phyloP scores from a whole-genome alignment of 2,797 vertebrate genomes.

The Enoplosus armatus region DNA sequence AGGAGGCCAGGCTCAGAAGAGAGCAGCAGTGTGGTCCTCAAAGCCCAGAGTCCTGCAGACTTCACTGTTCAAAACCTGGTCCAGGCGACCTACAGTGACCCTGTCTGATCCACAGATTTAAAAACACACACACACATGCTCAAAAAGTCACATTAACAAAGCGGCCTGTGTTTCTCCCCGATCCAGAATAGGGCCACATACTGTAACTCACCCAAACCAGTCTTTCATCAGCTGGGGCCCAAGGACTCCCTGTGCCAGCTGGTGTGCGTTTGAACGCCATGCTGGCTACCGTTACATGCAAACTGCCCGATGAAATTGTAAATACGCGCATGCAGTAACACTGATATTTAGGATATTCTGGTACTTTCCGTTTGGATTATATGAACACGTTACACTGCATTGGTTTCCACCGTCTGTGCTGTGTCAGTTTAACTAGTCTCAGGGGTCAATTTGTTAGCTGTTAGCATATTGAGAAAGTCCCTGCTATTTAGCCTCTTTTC shows the following conservation, averaged over 20 bases:
- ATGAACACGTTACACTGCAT: neutral
- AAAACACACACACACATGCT: neutral
- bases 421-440: neutral
- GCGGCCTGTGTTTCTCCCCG: slow-evolving; percentile 26
- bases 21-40: neutral
- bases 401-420: neutral
- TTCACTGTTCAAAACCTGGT: neutral
- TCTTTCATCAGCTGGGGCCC: slow-evolving; percentile 26
- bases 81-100: neutral
- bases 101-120: neutral
- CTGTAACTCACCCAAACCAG: slow-evolving; percentile 28
- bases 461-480: neutral
- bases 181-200: neutral
- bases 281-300: neutral
- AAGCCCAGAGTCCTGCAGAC: neutral
- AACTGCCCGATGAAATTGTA: no score
- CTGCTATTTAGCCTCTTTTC: neutral
- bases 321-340: neutral
- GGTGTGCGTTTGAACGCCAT: neutral
- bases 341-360: neutral
- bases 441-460: neutral
- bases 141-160: slow-evolving; percentile 28
- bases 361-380: neutral
- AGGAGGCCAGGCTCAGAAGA: neutral
- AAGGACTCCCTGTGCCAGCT: slow-evolving; percentile 4